phyloP scores from a whole-genome alignment of 2,888 invertebrate species.

The Anaspis maculata region DNA sequence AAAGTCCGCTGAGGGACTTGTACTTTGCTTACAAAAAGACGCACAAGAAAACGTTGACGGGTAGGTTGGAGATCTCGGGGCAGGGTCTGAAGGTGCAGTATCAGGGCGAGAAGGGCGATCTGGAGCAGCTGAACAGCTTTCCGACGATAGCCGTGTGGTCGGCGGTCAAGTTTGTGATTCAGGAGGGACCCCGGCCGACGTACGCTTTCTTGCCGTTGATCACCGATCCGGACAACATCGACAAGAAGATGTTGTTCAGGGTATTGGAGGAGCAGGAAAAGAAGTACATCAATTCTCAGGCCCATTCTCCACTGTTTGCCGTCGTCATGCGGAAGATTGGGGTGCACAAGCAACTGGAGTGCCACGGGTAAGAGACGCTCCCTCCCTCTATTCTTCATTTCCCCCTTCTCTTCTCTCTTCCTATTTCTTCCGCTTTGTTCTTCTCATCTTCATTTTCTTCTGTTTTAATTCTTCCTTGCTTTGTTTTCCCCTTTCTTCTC shows the following conservation, averaged over 20 bases:
- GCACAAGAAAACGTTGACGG: slow-evolving; percentile 43
- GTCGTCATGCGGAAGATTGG: slow-evolving; percentile 80
- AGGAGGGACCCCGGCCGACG: slow-evolving; percentile 46
- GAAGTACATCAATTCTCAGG: slow-evolving; percentile 48
- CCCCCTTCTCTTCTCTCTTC: no score
- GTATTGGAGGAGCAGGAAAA: slow-evolving; percentile 47
- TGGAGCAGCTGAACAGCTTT: slow-evolving; percentile 69
- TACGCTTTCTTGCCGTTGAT: slow-evolving; percentile 80
- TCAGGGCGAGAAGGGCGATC: slow-evolving; percentile 52
- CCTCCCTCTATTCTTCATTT: background rate
- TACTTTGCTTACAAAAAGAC: slow-evolving; percentile 55
- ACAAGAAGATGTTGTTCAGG: slow-evolving; percentile 61
- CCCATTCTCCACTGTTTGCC: slow-evolving; percentile 79
- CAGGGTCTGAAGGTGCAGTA: slow-evolving; percentile 66
- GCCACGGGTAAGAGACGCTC: slow-evolving; percentile 65
- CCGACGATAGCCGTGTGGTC: slow-evolving; percentile 92
- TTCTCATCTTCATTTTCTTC: no score
- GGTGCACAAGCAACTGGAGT: slow-evolving; percentile 72
- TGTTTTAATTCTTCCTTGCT: no score
- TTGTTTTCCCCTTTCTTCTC: no score
- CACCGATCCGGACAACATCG: slow-evolving; percentile 71
- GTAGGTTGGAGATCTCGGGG: slow-evolving; percentile 59
- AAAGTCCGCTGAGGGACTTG: slow-evolving; percentile 67
- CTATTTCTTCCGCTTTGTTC: no score
- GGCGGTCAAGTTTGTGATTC: slow-evolving; percentile 75